Evolutionary conservation across 2,888 invertebrate species (phyloP).

Genomic region (Caenorhabditis sp.): DNA sequence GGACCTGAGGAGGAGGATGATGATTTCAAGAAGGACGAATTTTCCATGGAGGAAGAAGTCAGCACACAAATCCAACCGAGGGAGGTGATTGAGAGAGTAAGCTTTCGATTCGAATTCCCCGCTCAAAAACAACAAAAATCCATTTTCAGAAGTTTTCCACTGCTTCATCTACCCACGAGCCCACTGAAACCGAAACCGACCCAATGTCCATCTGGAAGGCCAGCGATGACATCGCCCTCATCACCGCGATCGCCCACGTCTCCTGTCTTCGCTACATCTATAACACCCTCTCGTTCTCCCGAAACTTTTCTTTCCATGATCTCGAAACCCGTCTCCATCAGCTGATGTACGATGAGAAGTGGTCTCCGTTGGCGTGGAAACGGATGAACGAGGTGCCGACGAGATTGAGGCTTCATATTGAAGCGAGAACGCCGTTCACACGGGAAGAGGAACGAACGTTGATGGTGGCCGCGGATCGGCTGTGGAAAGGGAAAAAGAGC

Average conservation of each 20-base stretch:
- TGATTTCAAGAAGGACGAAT: background rate
- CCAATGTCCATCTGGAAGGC: slow-evolving; percentile 91
- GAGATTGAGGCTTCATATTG: slow-evolving; percentile 85
- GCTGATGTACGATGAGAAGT: slow-evolving; percentile 94
- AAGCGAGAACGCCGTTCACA: slow-evolving; percentile 93
- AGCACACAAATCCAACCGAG: no score
- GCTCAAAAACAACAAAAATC: no score
- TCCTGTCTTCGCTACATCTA: slow-evolving; percentile 87
- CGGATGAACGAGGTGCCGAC: slow-evolving; percentile 69
- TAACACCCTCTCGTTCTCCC: slow-evolving; percentile 95
- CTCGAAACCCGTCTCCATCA: slow-evolving; percentile 93
- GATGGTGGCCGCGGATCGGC: slow-evolving; percentile 87
- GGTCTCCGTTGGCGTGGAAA: slow-evolving; percentile 86
- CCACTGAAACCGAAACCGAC: slow-evolving; percentile 19
- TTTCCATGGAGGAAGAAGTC: slow-evolving; percentile 15
- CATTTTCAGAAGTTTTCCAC: no score
- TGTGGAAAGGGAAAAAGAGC: slow-evolving; percentile 11
- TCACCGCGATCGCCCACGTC: slow-evolving; percentile 94
- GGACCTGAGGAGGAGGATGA: no score
- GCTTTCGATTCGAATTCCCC: no score
- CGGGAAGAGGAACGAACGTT: slow-evolving; percentile 92
- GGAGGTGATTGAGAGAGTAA: no score
- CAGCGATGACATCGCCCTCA: slow-evolving; percentile 94
- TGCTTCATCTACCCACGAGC: slow-evolving; percentile 1
- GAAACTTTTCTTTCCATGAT: slow-evolving; percentile 94